Conservation (phyloP, 1,140 invertebrate genomes). For the Aphidius gifuensis region DNA sequence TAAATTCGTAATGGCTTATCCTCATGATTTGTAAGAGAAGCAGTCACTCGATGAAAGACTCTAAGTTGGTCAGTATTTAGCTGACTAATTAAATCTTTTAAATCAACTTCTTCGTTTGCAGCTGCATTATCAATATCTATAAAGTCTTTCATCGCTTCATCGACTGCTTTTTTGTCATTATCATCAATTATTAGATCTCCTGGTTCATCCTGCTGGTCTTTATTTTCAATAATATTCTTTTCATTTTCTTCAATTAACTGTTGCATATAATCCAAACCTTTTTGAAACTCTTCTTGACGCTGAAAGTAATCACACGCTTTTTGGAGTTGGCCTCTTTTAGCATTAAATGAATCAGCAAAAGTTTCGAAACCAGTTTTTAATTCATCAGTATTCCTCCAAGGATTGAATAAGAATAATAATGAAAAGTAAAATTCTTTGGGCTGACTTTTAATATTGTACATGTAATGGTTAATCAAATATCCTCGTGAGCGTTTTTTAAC, state of each 20-base stretch:
- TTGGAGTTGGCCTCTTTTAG: conserved; percentile 17
- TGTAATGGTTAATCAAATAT: conserved; percentile 36
- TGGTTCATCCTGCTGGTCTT: conserved; percentile 20
- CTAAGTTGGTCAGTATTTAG: conserved; percentile 36
- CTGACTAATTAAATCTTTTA: conserved; percentile 26
- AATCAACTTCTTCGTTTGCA: conserved; percentile 23
- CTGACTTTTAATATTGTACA: conserved; percentile 26
- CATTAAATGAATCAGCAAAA: conserved; percentile 32
- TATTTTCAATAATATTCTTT: conserved; percentile 13
- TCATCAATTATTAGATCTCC: conserved; percentile 22
- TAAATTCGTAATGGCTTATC: conserved; percentile 18
- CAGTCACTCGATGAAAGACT: conserved; percentile 31
- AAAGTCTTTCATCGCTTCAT: conserved; percentile 31
- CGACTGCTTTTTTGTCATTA: conserved; percentile 26
- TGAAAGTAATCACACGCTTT: conserved; percentile 34
- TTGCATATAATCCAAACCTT: conserved; percentile 25
- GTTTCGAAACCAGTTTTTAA: conserved; percentile 25
- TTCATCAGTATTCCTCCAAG: conserved; percentile 33
- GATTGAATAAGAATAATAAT: conserved; percentile 35
- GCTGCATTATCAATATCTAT: conserved; percentile 23
- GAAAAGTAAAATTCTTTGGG: conserved; percentile 34
- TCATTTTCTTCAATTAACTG: conserved; percentile 25
- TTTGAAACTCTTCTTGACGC: conserved; percentile 25
- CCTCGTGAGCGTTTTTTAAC: conserved; percentile 29
- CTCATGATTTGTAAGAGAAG: conserved; percentile 15